A percentile compares a stretch with the other conserved stretches of the same genome.
phyloP scores from a whole-genome alignment of 2,888 invertebrate species.

The Digitonthophagus gazella region DNA sequence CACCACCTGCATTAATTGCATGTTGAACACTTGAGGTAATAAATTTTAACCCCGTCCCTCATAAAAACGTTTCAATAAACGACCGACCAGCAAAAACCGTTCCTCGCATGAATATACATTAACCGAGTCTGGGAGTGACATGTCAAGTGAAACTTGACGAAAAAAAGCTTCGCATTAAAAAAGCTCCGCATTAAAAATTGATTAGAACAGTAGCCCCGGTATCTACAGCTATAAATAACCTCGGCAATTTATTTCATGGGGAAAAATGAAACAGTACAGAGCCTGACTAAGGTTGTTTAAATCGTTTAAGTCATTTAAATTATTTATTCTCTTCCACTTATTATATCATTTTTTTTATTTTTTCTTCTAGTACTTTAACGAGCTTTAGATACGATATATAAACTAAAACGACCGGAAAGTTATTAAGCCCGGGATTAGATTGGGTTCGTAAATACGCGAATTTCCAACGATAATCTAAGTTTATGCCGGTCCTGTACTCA shows the following conservation, averaged over 20 bases:
- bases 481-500: not conserved
- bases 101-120: constrained; percentile 28
- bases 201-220: constrained; percentile 24
- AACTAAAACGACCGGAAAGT: not conserved
- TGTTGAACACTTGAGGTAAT: constrained; percentile 9
- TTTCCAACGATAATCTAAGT: not conserved
- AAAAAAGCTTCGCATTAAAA: constrained; percentile 13
- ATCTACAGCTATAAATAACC: constrained; percentile 25
- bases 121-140: constrained; percentile 30
- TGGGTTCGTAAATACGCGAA: not conserved
- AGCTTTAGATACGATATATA: not conserved
- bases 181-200: constrained; percentile 24
- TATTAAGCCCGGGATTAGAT: not conserved
- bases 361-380: no score
- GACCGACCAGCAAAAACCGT: not conserved
- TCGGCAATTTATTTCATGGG: not conserved
- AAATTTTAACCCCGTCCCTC: constrained; percentile 3
- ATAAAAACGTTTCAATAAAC: constrained; percentile 14
- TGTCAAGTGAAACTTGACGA: constrained; percentile 15
- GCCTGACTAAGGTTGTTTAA: not conserved
- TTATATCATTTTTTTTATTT: no score
- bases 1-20: not conserved
- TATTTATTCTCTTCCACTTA: no score
- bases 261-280: not conserved
- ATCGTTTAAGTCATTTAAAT: no score